Percentiles rank a stretch among this genome's conserved stretches.
Evolutionary conservation across 2,888 invertebrate genomes (phyloP).

Genomic region (Clunio marinus): DNA sequence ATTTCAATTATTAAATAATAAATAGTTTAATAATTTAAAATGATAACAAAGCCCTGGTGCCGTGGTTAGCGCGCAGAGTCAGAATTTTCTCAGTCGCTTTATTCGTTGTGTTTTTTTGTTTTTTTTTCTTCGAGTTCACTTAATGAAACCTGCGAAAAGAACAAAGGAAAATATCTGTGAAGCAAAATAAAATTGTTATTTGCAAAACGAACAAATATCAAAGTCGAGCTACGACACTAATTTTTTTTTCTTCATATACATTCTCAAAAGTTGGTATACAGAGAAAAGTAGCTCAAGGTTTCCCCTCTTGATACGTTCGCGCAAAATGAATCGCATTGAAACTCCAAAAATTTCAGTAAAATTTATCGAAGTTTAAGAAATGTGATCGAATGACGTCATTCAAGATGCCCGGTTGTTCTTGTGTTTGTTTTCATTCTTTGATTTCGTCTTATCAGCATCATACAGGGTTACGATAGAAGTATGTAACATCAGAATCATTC

Average conservation of each 20-base stretch:
- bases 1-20: slow-evolving; percentile 45
- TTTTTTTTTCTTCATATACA: background rate
- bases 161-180: background rate
- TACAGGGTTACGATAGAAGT: too few relatives aligned
- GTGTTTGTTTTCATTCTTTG: too few relatives aligned
- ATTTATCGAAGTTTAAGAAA: too few relatives aligned
- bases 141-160: background rate
- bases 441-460: too few relatives aligned
- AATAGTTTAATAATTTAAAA: slow-evolving; percentile 44
- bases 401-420: too few relatives aligned
- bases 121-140: background rate
- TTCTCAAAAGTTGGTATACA: background rate
- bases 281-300: slow-evolving; percentile 16
- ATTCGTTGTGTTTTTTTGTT: too few relatives aligned
- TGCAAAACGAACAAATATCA: background rate
- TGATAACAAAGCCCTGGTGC: slow-evolving; percentile 67
- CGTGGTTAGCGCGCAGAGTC: slow-evolving; percentile 84
- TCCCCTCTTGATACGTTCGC: background rate
- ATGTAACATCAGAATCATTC: too few relatives aligned
- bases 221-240: slow-evolving; percentile 1
- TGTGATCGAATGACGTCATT: too few relatives aligned
- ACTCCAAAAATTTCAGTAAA: background rate
- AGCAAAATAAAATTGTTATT: background rate
- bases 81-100: too few relatives aligned
- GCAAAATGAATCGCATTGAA: slow-evolving; percentile 13